phyloP scores from a whole-genome alignment of 2,113 vertebrate species.

The Morone chrysops region DNA sequence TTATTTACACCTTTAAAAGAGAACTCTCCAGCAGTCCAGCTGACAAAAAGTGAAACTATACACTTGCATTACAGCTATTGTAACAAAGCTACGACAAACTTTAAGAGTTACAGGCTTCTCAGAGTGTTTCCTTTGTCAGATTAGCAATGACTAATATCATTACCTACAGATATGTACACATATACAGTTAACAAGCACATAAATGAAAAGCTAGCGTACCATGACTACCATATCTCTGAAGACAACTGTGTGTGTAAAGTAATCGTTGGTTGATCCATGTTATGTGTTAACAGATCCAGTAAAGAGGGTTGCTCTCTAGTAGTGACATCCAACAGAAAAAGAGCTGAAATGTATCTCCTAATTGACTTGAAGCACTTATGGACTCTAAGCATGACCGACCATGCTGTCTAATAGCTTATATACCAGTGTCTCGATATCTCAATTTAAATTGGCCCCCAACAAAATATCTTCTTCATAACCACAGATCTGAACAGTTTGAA shows the following conservation, averaged over 20 bases:
- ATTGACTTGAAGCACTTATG: conserved; percentile 52
- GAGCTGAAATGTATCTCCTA: conserved; percentile 34
- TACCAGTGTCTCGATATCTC: conserved; percentile 50
- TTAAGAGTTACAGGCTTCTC: conserved; percentile 20
- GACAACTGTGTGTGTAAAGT: conserved; percentile 41
- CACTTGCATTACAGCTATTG: conserved; percentile 10
- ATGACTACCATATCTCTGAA: conserved; percentile 43
- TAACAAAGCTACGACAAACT: conserved; percentile 16
- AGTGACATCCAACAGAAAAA: conserved; percentile 22
- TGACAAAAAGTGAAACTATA: conserved; percentile 45
- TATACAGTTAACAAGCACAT: conserved; percentile 55
- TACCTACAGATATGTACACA: conserved; percentile 58
- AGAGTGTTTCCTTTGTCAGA: conserved; percentile 1
- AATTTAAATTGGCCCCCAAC: conserved; percentile 72
- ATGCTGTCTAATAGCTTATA: conserved; percentile 73
- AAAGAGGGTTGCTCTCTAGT: conserved; percentile 28
- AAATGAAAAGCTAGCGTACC: conserved; percentile 67
- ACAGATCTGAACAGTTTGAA: conserved; percentile 44
- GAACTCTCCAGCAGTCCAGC: conserved; percentile 56
- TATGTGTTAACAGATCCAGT: conserved; percentile 23
- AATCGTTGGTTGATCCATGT: conserved; percentile 10
- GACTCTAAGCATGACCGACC: conserved; percentile 44
- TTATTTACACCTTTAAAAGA: conserved; percentile 69
- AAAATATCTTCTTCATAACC: conserved; percentile 67
- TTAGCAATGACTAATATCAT: conserved; percentile 34